These are phyloP conservation scores for Pogonus chalceus DNA, from an alignment of 1,140 invertebrate genomes.

Conservation along the genomic window DNA sequence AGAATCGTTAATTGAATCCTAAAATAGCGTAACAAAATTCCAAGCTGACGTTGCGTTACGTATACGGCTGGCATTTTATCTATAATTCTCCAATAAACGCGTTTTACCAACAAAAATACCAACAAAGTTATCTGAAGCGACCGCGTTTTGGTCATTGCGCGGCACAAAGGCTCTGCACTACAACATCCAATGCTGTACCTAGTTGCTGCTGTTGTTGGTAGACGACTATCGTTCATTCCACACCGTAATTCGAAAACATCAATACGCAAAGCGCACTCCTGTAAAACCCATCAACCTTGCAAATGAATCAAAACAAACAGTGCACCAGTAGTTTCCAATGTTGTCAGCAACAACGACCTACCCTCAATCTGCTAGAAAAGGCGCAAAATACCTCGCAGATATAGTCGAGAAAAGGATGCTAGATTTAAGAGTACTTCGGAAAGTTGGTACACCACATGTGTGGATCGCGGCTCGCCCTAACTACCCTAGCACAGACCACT, in stretches of 20 bases:
- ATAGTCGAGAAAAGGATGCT: background rate
- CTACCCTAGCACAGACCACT: constrained; percentile 1
- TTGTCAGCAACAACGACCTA: background rate
- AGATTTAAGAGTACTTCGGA: background rate
- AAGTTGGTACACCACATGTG: background rate
- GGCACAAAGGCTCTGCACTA: too few relatives aligned
- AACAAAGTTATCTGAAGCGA: constrained; percentile 4
- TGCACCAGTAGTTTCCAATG: constrained; percentile 2
- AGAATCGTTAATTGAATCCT: too few relatives aligned
- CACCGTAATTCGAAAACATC: constrained; percentile 4
- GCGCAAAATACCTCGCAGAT: too few relatives aligned
- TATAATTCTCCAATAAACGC: constrained; percentile 4
- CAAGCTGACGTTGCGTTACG: too few relatives aligned
- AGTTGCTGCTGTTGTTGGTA: too few relatives aligned
- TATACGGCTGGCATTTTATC: constrained; percentile 1
- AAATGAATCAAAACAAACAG: constrained; percentile 7
- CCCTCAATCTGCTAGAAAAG: too few relatives aligned
- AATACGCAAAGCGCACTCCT: constrained; percentile 6
- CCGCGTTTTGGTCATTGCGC: background rate
- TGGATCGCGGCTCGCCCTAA: constrained; percentile 3
- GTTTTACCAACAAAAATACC: background rate
- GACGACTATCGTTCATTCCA: background rate
- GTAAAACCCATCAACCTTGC: constrained; percentile 7
- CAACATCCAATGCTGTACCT: too few relatives aligned
- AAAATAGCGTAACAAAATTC: constrained; percentile 6